Evolutionary conservation across 2,113 vertebrate species (phyloP).

Genomic region (Brachionichthys hirsutus): DNA sequence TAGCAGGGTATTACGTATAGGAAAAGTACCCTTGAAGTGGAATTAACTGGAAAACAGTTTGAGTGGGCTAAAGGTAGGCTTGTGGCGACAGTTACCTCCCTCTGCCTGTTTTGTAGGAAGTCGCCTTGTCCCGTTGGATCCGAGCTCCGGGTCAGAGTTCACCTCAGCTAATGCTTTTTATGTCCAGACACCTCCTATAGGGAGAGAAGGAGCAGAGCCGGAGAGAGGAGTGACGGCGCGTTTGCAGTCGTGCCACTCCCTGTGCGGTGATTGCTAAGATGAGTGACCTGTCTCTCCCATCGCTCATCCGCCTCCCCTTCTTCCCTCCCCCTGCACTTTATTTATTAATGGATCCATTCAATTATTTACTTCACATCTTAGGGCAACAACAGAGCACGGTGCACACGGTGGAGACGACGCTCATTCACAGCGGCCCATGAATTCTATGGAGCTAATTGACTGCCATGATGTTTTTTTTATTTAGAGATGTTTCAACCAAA

Average conservation of each 20-base stretch:
- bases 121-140: conserved; percentile 55
- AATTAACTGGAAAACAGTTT: conserved; percentile 55
- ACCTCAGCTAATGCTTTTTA: conserved; percentile 49
- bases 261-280: conserved; percentile 66
- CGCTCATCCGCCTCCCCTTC: conserved; percentile 20
- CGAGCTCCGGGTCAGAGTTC: conserved; percentile 44
- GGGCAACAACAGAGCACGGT: conserved; percentile 49
- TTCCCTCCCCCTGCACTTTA: conserved; percentile 59
- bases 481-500: neutral
- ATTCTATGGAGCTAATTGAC: conserved; percentile 20
- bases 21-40: conserved; percentile 30
- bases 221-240: conserved; percentile 16
- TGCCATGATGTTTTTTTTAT: conserved; percentile 5
- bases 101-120: conserved; percentile 69
- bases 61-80: conserved; percentile 26
- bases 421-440: conserved; percentile 16
- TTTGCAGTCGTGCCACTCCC: conserved; percentile 50
- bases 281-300: conserved; percentile 58
- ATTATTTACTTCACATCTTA: conserved; percentile 75
- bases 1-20: conserved; percentile 29
- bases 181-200: conserved; percentile 58
- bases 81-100: conserved; percentile 33
- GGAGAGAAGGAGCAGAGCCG: conserved; percentile 12
- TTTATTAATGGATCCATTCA: conserved; percentile 79
- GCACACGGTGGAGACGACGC: conserved; percentile 44